Percentiles rank a stretch among this genome's conserved stretches.
These are phyloP conservation scores for Torymus auratus DNA, from an alignment of 2,888 invertebrate species.

Conservation along the genomic window DNA sequence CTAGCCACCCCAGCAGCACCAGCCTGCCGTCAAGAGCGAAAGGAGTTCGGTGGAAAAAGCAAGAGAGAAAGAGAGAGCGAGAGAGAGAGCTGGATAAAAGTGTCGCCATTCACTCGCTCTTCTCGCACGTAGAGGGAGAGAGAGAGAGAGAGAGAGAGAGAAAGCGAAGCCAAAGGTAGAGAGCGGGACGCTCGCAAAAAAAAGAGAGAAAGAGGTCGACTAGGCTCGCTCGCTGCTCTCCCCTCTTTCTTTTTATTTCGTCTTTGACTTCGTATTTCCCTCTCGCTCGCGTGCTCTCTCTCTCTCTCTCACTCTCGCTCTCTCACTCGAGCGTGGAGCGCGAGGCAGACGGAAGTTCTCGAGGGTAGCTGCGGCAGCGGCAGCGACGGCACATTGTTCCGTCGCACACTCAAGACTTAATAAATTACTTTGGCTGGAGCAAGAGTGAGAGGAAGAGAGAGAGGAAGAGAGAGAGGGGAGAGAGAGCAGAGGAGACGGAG, in stretches of 20 bases:
- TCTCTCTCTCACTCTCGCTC: not conserved
- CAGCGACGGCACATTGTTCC: slow-evolving; percentile 56
- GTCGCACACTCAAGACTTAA: slow-evolving; percentile 62
- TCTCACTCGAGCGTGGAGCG: not conserved
- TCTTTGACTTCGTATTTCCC: slow-evolving; percentile 51
- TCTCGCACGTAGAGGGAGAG: slow-evolving; percentile 8
- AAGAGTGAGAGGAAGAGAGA: slow-evolving; percentile 1
- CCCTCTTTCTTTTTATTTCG: slow-evolving; percentile 27
- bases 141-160: too few species aligned
- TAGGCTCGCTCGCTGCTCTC: not conserved
- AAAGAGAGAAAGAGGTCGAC: slow-evolving; percentile 30
- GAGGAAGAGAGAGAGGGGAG: slow-evolving; percentile 29
- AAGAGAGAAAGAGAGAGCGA: slow-evolving; percentile 1
- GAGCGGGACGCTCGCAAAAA: not conserved
- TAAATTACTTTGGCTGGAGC: slow-evolving; percentile 59
- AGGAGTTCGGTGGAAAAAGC: slow-evolving; percentile 17
- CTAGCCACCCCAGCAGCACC: not conserved
- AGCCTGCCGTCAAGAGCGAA: slow-evolving; percentile 19
- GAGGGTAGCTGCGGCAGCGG: slow-evolving; percentile 32
- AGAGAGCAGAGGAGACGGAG: not conserved
- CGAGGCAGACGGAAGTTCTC: slow-evolving; percentile 50
- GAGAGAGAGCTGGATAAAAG: slow-evolving; percentile 40
- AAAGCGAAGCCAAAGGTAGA: slow-evolving; percentile 25
- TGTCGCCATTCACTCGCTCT: slow-evolving; percentile 43
- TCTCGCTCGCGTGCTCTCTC: slow-evolving; percentile 9